These are phyloP conservation scores for Manduca sexta DNA, from an alignment of 1,140 invertebrate genomes.

Conservation along the genomic window DNA sequence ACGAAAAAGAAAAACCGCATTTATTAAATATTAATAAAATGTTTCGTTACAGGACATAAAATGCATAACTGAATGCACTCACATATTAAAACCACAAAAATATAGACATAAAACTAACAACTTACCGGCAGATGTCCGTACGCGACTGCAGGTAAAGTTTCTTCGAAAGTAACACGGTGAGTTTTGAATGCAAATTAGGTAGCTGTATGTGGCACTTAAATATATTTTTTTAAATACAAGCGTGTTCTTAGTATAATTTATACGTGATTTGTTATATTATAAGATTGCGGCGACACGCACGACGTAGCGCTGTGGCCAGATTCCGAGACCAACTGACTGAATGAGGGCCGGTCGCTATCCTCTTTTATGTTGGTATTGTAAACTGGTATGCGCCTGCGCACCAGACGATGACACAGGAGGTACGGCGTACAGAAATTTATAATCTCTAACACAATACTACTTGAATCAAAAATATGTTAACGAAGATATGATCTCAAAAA, in stretches of 20 bases:
- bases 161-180: not conserved
- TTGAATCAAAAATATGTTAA: constrained; percentile 20
- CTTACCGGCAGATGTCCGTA: constrained; percentile 4
- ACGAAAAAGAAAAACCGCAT: too few species aligned
- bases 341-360: constrained; percentile 56
- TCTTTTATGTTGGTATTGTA: constrained; percentile 63
- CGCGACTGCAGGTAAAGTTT: not conserved
- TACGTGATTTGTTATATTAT: constrained; percentile 4
- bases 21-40: too few species aligned
- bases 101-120: not conserved
- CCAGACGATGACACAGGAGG: constrained; percentile 31
- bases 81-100: not conserved
- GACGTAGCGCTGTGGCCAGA: constrained; percentile 31
- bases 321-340: constrained; percentile 45
- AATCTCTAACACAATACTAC: constrained; percentile 21
- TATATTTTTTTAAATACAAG: not conserved
- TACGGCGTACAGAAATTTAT: constrained; percentile 30
- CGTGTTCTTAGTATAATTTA: not conserved
- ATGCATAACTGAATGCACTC: not conserved
- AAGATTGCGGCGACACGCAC: constrained; percentile 20
- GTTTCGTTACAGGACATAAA: not conserved
- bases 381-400: constrained; percentile 50
- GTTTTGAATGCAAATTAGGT: not conserved
- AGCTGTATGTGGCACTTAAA: too few species aligned
- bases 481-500: constrained; percentile 27